These are phyloP conservation scores for Diploscapter pachys DNA, from an alignment of 1,140 invertebrate genomes.

Conservation along the genomic window DNA sequence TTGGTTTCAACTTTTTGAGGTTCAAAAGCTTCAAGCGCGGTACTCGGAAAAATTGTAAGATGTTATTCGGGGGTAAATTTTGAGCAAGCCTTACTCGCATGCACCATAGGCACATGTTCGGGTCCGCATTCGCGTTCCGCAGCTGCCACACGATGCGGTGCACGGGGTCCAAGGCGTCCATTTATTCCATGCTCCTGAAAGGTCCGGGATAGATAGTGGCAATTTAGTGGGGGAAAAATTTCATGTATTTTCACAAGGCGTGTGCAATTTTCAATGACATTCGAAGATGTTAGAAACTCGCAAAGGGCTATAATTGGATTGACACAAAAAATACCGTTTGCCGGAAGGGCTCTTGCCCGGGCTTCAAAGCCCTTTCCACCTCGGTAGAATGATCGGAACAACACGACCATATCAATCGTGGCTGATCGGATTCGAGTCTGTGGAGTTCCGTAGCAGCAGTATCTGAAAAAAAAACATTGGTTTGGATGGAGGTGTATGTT, in stretches of 20 bases:
- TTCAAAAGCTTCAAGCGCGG: too few species aligned
- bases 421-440: constrained; percentile 48
- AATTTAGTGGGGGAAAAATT: too few species aligned
- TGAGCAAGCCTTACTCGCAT: too few species aligned
- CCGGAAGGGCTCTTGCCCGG: constrained; percentile 45
- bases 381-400: constrained; percentile 58
- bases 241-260: too few species aligned
- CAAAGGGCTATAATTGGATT: too few species aligned
- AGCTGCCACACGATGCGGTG: constrained; percentile 51
- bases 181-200: constrained; percentile 39
- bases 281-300: too few species aligned
- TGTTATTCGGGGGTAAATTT: too few species aligned
- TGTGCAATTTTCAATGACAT: too few species aligned
- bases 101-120: constrained; percentile 44
- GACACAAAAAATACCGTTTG: constrained; percentile 32
- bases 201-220: neutral
- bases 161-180: constrained; percentile 52
- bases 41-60: too few species aligned
- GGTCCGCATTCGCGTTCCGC: constrained; percentile 46
- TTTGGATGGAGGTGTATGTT: too few species aligned
- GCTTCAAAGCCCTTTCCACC: constrained; percentile 58
- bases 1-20: too few species aligned
- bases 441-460: constrained; percentile 58
- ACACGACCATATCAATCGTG: constrained; percentile 56
- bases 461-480: constrained; percentile 34